Percentiles rank a stretch among this genome's conserved stretches.
These are phyloP conservation scores for Coryphaenoides rupestris DNA, from an alignment of 2,113 vertebrate genomes.

Conservation along the genomic window DNA sequence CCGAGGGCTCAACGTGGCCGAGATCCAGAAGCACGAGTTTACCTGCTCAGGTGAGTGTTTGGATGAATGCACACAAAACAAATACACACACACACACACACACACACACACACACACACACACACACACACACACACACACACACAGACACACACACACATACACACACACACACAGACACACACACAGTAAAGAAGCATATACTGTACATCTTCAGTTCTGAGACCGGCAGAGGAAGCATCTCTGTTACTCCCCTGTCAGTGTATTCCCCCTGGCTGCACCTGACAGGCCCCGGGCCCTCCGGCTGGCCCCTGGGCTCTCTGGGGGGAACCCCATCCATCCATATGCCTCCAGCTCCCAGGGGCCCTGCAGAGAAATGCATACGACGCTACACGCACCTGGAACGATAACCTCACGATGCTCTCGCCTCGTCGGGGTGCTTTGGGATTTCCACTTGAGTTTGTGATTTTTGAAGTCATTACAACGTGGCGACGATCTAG, in stretches of 20 bases:
- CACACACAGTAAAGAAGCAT: too few relatives aligned
- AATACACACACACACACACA: not conserved
- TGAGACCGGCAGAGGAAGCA: not conserved
- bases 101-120: not conserved
- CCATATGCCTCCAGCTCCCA: constrained; percentile 40
- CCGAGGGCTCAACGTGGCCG: constrained; percentile 90
- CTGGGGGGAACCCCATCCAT: too few relatives aligned
- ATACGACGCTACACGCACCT: constrained; percentile 29
- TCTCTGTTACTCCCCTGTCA: constrained; percentile 19
- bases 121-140: too few relatives aligned
- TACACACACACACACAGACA: too few relatives aligned
- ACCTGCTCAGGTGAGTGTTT: constrained; percentile 86
- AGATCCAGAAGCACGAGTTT: constrained; percentile 96
- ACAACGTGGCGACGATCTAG: too few relatives aligned
- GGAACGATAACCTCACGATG: not conserved
- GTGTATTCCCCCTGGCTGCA: constrained; percentile 46
- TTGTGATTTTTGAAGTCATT: too few relatives aligned
- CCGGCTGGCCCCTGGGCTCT: constrained; percentile 8
- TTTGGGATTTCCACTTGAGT: too few relatives aligned
- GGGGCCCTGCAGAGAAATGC: constrained; percentile 38
- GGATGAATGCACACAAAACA: not conserved
- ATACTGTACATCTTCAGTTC: not conserved
- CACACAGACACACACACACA: too few relatives aligned
- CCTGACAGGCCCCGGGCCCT: constrained; percentile 26
- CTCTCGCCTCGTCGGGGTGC: too few relatives aligned